Conservation (phyloP, 2,888 invertebrate genomes). For the Norana najaformis region DNA sequence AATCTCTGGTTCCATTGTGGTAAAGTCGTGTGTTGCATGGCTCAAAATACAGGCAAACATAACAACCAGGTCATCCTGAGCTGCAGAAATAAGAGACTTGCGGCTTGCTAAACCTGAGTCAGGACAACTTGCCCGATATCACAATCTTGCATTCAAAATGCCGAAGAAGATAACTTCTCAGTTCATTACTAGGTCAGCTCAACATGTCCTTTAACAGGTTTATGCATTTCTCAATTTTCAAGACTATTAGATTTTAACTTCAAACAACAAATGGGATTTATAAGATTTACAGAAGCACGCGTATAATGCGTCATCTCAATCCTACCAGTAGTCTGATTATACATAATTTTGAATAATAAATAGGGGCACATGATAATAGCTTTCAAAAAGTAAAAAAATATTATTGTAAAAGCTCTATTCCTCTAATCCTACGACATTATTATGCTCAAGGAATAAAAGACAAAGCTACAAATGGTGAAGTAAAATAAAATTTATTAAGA, state of each 20-base stretch:
- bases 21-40: neutral
- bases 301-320: neutral
- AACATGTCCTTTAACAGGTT: neutral
- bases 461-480: neutral
- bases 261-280: neutral
- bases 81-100: neutral
- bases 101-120: neutral
- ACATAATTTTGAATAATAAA: neutral
- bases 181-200: neutral
- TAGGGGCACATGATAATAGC: neutral
- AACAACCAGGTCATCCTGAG: neutral
- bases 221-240: neutral
- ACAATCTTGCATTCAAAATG: neutral
- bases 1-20: neutral
- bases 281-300: neutral
- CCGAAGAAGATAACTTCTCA: neutral
- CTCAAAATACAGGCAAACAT: neutral
- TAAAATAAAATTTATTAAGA: neutral
- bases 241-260: neutral
- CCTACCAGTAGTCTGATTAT: neutral
- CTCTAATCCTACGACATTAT: neutral
- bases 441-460: neutral
- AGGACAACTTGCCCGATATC: neutral
- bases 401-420: neutral
- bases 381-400: neutral